A percentile compares a stretch with the other conserved stretches of the same genome.
These are phyloP conservation scores for Spinibarbus caldwelli DNA, from an alignment of 2,797 vertebrate genomes.

Conservation along the genomic window DNA sequence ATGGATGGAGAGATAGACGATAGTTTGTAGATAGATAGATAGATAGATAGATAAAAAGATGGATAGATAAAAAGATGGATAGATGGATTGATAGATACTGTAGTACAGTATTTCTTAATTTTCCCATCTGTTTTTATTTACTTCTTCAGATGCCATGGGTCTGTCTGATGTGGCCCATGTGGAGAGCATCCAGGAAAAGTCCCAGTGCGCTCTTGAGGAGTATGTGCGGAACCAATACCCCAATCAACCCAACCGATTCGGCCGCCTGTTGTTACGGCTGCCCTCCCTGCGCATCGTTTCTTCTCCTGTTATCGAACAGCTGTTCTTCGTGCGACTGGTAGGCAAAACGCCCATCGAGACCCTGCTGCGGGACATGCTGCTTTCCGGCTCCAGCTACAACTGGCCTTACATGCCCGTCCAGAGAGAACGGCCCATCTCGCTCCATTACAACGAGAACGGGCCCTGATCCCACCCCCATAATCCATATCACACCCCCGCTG, in stretches of 20 bases:
- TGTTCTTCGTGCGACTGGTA: conserved; percentile 89
- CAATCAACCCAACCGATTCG: conserved; percentile 86
- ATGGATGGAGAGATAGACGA: background rate
- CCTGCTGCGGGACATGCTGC: conserved; percentile 88
- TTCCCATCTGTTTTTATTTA: conserved; percentile 1
- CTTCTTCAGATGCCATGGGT: conserved; percentile 82
- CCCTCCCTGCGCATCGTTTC: conserved; percentile 88
- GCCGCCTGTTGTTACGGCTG: conserved; percentile 85
- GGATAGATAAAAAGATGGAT: background rate
- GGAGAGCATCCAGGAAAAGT: conserved; percentile 89
- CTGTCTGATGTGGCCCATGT: conserved; percentile 86
- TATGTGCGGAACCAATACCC: conserved; percentile 88
- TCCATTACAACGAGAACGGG: conserved; percentile 85
- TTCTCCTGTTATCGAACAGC: conserved; percentile 88
- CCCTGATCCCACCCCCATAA: conserved; percentile 66
- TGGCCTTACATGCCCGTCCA: conserved; percentile 85
- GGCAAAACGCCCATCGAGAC: conserved; percentile 92
- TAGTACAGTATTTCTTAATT: background rate
- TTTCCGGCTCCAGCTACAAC: conserved; percentile 87
- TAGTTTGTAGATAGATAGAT: no score
- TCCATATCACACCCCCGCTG: conserved; percentile 51
- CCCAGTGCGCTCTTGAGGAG: conserved; percentile 88
- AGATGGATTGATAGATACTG: background rate
- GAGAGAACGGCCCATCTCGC: conserved; percentile 78
- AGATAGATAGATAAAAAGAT: no score